Evolutionary conservation across 2,888 invertebrate species (phyloP).

Genomic region (Caenorhabditis sp.): DNA sequence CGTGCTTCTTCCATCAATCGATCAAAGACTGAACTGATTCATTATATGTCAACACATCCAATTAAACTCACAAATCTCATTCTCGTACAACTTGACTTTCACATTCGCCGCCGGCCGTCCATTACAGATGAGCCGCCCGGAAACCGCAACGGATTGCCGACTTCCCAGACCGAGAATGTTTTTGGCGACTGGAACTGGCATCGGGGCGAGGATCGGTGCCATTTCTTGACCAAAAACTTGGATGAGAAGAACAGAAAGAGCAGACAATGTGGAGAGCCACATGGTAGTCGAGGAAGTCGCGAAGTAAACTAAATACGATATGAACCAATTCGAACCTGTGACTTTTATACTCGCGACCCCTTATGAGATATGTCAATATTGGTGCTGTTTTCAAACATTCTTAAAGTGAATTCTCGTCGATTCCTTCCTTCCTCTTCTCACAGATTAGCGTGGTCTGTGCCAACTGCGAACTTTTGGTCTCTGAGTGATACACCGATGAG

Average conservation of each 20-base stretch:
- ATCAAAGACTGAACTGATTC: constrained; percentile 64
- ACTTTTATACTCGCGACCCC: constrained; percentile 30
- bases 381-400: constrained; percentile 22
- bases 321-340: not conserved
- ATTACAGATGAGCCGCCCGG: constrained; percentile 69
- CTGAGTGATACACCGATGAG: constrained; percentile 36
- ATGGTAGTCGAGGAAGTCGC: too few species aligned
- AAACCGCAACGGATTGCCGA: constrained; percentile 70
- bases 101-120: constrained; percentile 64
- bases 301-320: not conserved
- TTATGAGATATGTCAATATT: constrained; percentile 49
- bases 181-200: not conserved
- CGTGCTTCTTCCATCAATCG: constrained; percentile 57
- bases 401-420: constrained; percentile 23
- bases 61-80: constrained; percentile 55
- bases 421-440: constrained; percentile 25
- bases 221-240: constrained; percentile 1
- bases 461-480: constrained; percentile 44
- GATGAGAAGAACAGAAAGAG: constrained; percentile 9
- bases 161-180: constrained; percentile 67
- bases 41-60: not conserved
- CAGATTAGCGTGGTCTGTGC: constrained; percentile 14
- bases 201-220: too few species aligned
- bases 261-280: too few species aligned
- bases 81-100: constrained; percentile 70